A percentile compares a stretch with the other conserved stretches of the same genome.
Evolutionary conservation across 1,140 invertebrate species (phyloP).

Genomic region (Scaptomyza graminum): DNA sequence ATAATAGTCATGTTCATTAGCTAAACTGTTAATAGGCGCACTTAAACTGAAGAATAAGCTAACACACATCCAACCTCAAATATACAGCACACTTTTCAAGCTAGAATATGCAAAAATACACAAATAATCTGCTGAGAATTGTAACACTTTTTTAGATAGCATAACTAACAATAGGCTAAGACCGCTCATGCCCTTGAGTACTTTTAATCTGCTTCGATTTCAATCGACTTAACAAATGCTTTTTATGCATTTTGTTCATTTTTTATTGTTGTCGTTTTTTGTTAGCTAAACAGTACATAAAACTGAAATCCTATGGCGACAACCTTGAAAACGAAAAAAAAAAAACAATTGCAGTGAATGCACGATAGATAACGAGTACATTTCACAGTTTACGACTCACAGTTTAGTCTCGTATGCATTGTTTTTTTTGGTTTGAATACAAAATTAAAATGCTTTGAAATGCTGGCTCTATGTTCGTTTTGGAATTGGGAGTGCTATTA

Average conservation of each 20-base stretch:
- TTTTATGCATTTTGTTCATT: background rate
- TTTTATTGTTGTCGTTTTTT: background rate
- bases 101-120: background rate
- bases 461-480: slow-evolving; percentile 32
- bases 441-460: slow-evolving; percentile 37
- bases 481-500: slow-evolving; percentile 47
- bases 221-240: background rate
- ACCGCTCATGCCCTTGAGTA: background rate
- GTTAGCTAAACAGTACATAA: slow-evolving; percentile 13
- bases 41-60: no score
- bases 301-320: slow-evolving; percentile 25
- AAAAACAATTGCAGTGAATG: slow-evolving; percentile 36
- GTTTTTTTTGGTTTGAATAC: slow-evolving; percentile 8
- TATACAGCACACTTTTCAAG: background rate
- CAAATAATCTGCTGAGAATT: slow-evolving; percentile 6
- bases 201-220: slow-evolving; percentile 13
- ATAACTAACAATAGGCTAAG: background rate
- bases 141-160: slow-evolving; percentile 14
- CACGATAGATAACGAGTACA: slow-evolving; percentile 23
- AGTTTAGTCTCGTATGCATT: slow-evolving; percentile 7
- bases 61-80: background rate
- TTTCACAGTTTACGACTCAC: slow-evolving; percentile 8
- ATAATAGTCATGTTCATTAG: background rate
- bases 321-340: slow-evolving; percentile 40
- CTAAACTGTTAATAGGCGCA: no score